Base-by-base conservation (phyloP, 2,888 invertebrate genomes). In the Teinopalpus imperialis region DNA sequence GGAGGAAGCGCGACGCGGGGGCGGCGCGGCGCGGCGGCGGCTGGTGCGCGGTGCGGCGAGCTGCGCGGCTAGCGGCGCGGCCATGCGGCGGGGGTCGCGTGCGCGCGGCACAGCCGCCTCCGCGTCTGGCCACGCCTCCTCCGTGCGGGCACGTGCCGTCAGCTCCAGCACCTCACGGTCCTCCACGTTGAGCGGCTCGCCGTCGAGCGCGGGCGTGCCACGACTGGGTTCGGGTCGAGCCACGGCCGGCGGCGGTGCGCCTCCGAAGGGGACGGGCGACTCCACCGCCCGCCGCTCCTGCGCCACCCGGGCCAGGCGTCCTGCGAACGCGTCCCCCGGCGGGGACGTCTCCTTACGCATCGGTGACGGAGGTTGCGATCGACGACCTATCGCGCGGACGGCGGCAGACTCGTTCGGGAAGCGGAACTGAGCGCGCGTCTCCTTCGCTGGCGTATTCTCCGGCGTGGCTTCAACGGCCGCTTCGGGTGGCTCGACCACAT, bases 401-500 rank as follows among this genome's bases (percentile, higher is more conserved):
- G 93, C 93, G 55, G 90, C 89, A 10, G 94, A 92, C 57, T 92
- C 92, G 16, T 89, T 69, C 35, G 92, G 90, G 58, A 90, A 85
- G 24, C 82, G 79, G 58, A 85, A 85, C 48, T 73, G 74, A 2
- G 79, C 74, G 51, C 79, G 74, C 20, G 80, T 82, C 62, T 91
- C 94, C 74, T 94, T 93, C 12, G 95, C 91, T 1, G 96, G 96
- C 24, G 96, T 96, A 32, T 95, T 96, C 86, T 96, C 96, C 1
- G 96, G 96, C 3, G 96, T 96, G 2, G 96, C 96, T 83, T 96
- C 96, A 44, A 96, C 94, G 16, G 95, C 96, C 30, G 95, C 95
- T 85, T 96, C 96, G 2, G 95, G 95, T 18, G 95, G 95, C 85
- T 82, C 58, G 75, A 87, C 62, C 74, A 63, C 59, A 57, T 73